Evolutionary conservation across 1,140 invertebrate genomes (phyloP), one percentile per base, ranked within the genome.

Genomic region (Plutomurus gul): DNA sequence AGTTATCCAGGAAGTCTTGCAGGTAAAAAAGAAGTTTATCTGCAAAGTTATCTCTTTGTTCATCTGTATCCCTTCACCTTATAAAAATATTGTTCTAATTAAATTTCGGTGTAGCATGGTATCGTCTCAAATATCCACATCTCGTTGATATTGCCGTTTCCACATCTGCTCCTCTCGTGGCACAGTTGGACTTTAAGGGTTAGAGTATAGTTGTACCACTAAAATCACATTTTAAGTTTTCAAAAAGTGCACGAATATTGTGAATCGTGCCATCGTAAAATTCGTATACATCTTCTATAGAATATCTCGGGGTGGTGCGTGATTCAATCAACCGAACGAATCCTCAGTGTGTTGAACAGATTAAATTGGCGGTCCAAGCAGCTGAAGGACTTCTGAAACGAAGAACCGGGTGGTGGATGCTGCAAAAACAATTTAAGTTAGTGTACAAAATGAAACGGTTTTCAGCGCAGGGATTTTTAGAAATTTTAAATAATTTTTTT

Each of bases 1-100:
- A 96, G 94, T 0, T 98, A 98, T 87, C 92, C 95, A 3, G 96
- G 96, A 56, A 93, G 93, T 3, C 86, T 98, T 47, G 93, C 56
- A 36, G 56, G 56, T 65, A 16, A 5, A 7, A 0, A n/a, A n/a
- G n/a, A n/a, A n/a, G n/a, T 22, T 51, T 20, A 51, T 30, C 16
- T 30, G n/a, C n/a, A n/a, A n/a, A n/a, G n/a, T n/a, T n/a, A n/a
- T n/a, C n/a, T n/a, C n/a, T n/a, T n/a, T n/a, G n/a, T n/a, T n/a
- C n/a, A n/a, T n/a, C n/a, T n/a, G n/a, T n/a, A n/a, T n/a, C n/a
- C n/a, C n/a, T n/a, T n/a, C n/a, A n/a, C 51, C 4, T 56, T 51
- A 25, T 51, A 18, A 22, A 7, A 25, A 25, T 51, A 7, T 13
- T 27, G 4, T 56, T 22, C 25, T 13, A 13, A n/a, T 60, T 33